phyloP scores from a whole-genome alignment of 2,113 vertebrate genomes.

The Pituophis catenifer region DNA sequence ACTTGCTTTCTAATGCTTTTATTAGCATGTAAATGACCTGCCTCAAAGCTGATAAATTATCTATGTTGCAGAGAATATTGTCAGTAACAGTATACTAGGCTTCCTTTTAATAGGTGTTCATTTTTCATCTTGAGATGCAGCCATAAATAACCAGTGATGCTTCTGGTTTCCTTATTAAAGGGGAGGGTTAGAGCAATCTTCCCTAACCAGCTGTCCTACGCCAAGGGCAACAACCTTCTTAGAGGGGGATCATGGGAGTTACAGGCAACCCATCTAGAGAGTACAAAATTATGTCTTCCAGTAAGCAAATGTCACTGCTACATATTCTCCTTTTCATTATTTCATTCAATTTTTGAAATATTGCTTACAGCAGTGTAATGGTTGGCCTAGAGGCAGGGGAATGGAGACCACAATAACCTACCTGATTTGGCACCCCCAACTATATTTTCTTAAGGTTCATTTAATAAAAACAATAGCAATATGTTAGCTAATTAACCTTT shows the following conservation, averaged over 20 bases:
- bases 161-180: slow-evolving; percentile 21
- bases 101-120: slow-evolving; percentile 22
- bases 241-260: neutral
- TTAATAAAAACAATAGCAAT: neutral
- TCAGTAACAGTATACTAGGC: neutral
- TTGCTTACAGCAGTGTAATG: neutral
- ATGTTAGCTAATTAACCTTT: neutral
- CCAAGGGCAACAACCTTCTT: neutral
- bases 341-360: neutral
- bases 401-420: neutral
- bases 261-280: neutral
- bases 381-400: neutral
- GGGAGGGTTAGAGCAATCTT: neutral
- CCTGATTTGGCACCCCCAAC: neutral
- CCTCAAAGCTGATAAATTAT: slow-evolving; percentile 58
- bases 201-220: neutral
- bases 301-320: neutral
- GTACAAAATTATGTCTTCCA: neutral
- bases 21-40: slow-evolving; percentile 64
- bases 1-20: slow-evolving; percentile 50
- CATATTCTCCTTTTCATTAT: neutral
- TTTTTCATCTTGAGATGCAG: slow-evolving; percentile 31
- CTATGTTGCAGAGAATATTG: slow-evolving; percentile 43
- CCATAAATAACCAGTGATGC: slow-evolving; percentile 30
- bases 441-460: neutral